Evolutionary conservation across 2,113 vertebrate species (phyloP).

Genomic region (Mellivora capensis): DNA sequence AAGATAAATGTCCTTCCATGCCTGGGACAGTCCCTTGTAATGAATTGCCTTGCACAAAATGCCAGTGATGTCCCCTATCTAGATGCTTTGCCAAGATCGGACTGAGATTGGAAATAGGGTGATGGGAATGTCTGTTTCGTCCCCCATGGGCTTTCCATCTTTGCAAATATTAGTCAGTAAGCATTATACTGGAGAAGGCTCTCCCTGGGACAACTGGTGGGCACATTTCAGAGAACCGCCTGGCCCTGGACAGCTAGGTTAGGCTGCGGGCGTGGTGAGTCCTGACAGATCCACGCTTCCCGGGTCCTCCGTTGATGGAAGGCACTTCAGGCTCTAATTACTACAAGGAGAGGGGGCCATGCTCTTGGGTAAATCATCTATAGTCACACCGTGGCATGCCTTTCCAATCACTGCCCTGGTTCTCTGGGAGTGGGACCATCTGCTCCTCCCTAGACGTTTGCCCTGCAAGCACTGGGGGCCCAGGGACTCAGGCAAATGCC

Average conservation of each 20-base stretch:
- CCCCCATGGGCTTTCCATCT: background rate
- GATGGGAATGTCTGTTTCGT: background rate
- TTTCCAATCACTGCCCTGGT: background rate
- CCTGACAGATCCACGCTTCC: background rate
- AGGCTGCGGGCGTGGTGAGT: background rate
- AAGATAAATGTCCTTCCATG: background rate
- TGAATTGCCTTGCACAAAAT: background rate
- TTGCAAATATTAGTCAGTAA: background rate
- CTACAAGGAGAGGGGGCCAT: rapidly evolving
- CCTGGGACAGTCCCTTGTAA: background rate
- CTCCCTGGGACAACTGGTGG: background rate
- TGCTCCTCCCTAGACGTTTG: background rate
- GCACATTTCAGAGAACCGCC: background rate
- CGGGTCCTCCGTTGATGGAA: background rate
- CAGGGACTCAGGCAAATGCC: background rate
- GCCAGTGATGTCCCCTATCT: too few species aligned
- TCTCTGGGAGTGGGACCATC: background rate
- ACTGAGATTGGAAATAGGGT: background rate
- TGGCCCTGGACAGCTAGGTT: background rate
- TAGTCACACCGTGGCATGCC: background rate
- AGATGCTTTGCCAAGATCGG: background rate
- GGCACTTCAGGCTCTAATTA: rapidly evolving
- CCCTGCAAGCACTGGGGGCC: background rate
- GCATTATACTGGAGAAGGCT: background rate
- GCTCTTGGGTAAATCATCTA: background rate